These are phyloP conservation scores for Crotalus viridis DNA, from an alignment of 2,113 vertebrate species.

Conservation along the genomic window DNA sequence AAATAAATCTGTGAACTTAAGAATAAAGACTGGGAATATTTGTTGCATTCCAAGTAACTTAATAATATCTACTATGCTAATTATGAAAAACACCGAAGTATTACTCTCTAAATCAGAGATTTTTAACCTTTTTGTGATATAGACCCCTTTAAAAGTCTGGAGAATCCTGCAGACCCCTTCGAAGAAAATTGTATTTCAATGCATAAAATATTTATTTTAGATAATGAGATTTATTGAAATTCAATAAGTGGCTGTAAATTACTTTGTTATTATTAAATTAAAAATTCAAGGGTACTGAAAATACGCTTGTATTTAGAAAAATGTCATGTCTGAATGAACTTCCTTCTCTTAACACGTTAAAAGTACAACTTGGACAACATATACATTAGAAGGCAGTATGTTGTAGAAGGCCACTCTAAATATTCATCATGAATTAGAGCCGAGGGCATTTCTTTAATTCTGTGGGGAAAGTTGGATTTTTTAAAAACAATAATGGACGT, in stretches of 20 bases:
- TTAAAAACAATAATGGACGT: no score
- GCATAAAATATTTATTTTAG: background rate
- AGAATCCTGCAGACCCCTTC: background rate
- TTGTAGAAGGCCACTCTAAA: background rate
- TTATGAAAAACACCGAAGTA: background rate
- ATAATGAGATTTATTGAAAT: background rate
- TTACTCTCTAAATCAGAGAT: background rate
- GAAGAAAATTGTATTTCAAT: background rate
- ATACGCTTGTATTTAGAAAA: no score
- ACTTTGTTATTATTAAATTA: no score
- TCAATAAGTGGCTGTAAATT: no score
- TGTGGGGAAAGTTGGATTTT: no score
- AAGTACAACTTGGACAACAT: background rate
- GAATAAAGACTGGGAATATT: background rate
- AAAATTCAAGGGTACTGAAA: no score
- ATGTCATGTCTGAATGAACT: no score
- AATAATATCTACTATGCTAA: background rate
- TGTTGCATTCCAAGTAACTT: background rate
- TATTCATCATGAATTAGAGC: background rate
- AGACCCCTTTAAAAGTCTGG: background rate
- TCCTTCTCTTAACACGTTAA: no score
- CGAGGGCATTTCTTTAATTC: no score
- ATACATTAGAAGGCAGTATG: background rate
- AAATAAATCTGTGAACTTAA: slow-evolving; percentile 4
- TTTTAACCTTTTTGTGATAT: background rate